Conservation (phyloP, 2,888 invertebrate species). For the Pristionchus entomophagus region DNA sequence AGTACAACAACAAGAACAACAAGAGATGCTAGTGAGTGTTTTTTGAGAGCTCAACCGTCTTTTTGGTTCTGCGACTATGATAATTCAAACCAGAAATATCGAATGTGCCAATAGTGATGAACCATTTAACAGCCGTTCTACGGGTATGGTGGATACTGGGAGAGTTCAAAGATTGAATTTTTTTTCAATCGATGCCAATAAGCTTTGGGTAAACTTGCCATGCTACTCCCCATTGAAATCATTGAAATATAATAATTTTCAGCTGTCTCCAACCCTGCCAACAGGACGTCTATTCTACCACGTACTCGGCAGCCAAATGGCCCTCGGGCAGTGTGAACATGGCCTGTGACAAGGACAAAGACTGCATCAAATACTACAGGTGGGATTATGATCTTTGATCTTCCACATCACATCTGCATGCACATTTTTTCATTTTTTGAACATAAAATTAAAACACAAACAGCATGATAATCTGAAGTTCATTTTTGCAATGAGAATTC, state of each 20-base stretch:
- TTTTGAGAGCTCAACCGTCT: neutral
- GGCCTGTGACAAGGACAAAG: constrained; percentile 57
- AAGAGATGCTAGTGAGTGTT: constrained; percentile 19
- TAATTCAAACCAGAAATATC: no score
- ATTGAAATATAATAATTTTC: no score
- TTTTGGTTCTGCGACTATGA: no score
- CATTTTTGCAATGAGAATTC: no score
- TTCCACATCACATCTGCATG: neutral
- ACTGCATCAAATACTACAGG: constrained; percentile 64
- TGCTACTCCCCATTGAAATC: no score
- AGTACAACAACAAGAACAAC: constrained; percentile 54
- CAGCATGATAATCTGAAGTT: no score
- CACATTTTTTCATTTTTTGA: neutral
- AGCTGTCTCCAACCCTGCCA: constrained; percentile 67
- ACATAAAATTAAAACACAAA: neutral
- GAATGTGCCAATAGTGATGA: no score
- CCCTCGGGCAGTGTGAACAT: constrained; percentile 61
- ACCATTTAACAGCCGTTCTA: no score
- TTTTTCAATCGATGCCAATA: no score
- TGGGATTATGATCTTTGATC: constrained; percentile 23
- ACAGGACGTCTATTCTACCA: constrained; percentile 72
- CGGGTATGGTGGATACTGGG: no score
- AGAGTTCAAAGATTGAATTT: no score
- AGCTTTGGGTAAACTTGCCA: no score
- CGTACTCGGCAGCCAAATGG: constrained; percentile 73